Percentiles rank a stretch among this genome's conserved stretches.
These are phyloP conservation scores for Cygnus atratus DNA, from an alignment of 2,113 vertebrate genomes.

Conservation along the genomic window DNA sequence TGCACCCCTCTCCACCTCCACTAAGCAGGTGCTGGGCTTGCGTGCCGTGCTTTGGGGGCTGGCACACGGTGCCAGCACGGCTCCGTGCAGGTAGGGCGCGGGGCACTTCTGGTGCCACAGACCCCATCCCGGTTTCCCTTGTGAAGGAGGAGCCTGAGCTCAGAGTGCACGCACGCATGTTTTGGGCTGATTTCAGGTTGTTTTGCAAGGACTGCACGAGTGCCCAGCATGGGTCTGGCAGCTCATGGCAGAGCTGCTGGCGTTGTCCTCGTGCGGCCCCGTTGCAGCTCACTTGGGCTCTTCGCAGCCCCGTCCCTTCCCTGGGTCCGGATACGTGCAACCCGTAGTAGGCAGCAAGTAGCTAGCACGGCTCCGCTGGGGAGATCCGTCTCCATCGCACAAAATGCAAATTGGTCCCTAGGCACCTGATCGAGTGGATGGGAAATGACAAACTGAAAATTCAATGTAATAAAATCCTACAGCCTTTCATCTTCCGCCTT, in stretches of 20 bases:
- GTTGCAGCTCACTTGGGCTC: not conserved
- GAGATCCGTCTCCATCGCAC: not conserved
- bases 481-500: constrained; percentile 38
- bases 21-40: no score
- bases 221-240: not conserved
- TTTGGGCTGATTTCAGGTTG: not conserved
- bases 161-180: fast-evolving
- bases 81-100: no score
- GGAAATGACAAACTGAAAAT: constrained; percentile 42
- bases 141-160: not conserved
- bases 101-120: no score
- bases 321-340: not conserved
- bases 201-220: no score
- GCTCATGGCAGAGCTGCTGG: not conserved
- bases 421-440: not conserved
- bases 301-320: not conserved
- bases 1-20: no score
- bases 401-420: not conserved
- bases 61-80: no score
- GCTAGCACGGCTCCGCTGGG: not conserved
- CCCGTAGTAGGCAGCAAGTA: not conserved
- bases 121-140: not conserved
- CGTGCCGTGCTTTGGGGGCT: no score
- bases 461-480: not conserved
- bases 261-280: no score